Evolutionary conservation across 2,797 vertebrate genomes (phyloP), one percentile per base, ranked within the genome.

Genomic region (Okamejei kenojei): DNA sequence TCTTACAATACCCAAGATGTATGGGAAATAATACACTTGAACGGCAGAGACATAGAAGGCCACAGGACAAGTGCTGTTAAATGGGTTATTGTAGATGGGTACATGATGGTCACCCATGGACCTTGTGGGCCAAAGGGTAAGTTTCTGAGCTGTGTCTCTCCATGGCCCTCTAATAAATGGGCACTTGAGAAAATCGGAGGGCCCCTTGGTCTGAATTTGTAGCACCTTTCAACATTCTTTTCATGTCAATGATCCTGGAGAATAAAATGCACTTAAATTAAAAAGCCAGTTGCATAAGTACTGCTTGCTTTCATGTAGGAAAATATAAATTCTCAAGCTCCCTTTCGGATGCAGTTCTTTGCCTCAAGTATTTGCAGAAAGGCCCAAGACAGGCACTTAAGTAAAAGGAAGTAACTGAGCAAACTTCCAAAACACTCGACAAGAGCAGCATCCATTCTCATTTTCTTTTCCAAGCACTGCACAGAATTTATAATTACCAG

Each of bases 351-450:
- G 45, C 26, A 92, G 35, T 29, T 76, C 90, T 91, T 71, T 91
- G 90, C 71, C 65, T 74, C 32, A 54, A 88, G 68, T 91, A 71
- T 92, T 58, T 92, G 7, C 45, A 45, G 38, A 76, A 92, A 76
- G 71, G 45, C 38, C 90, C 45, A 94, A 97, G 95, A 96, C 95
- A 96, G 97, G 96, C 96, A 96, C 96, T 97, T 97, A 96, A 97
- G 21, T 92, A 92, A 92, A 96, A 96, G 95, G 96, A 97, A 97
- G 96, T 95, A 96, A 96, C 97, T 97, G 96, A 97, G 97, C 96
- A 97, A 97, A 97, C 97, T 97, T 97, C 96, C 96, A 96, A 97
- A 96, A 96, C 95, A 96, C 96, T 97, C 96, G 96, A 97, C 96
- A 97, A 88, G 96, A 97, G 95, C 96, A 97, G 97, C 95, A 97